phyloP scores from a whole-genome alignment of 1,140 invertebrate genomes.

The Bacillus rossius region DNA sequence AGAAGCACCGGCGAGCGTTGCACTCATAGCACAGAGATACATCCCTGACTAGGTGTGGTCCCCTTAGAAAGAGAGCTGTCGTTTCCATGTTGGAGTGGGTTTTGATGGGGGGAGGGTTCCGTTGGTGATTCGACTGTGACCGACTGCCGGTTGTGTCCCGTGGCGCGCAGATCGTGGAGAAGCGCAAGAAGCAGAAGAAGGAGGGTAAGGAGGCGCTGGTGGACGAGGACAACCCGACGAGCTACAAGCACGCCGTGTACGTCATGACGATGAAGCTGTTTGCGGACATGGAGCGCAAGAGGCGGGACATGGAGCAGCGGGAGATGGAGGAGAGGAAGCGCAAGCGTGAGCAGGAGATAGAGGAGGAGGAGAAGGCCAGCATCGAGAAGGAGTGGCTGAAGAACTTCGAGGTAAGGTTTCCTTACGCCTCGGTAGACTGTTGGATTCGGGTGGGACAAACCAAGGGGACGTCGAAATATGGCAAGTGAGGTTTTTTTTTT shows the following conservation, averaged over 20 bases:
- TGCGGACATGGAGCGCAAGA: conserved; percentile 91
- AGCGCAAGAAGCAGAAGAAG: conserved; percentile 91
- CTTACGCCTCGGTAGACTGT: too few relatives aligned
- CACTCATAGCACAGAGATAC: too few relatives aligned
- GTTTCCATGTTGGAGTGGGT: too few relatives aligned
- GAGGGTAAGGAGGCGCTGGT: conserved; percentile 76
- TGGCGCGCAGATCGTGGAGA: conserved; percentile 93
- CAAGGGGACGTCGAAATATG: too few relatives aligned
- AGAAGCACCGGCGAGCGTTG: too few relatives aligned
- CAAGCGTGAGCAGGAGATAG: conserved; percentile 90
- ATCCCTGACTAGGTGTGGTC: too few relatives aligned
- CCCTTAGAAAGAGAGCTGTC: too few relatives aligned
- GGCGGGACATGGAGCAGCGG: conserved; percentile 73
- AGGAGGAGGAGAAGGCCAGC: conserved; percentile 84
- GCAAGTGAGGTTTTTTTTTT: too few relatives aligned
- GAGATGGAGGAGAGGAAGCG: conserved; percentile 93
- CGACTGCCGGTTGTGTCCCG: too few relatives aligned
- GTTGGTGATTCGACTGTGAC: too few relatives aligned
- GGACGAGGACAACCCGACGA: conserved; percentile 91
- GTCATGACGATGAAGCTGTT: conserved; percentile 98
- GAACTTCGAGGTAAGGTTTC: conserved; percentile 94
- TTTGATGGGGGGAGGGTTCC: too few relatives aligned
- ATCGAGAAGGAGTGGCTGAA: conserved; percentile 94
- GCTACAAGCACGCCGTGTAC: conserved; percentile 92
- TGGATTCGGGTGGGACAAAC: too few relatives aligned